Evolutionary conservation across 1,140 invertebrate genomes (phyloP).

Genomic region (Scaptomyza montana): DNA sequence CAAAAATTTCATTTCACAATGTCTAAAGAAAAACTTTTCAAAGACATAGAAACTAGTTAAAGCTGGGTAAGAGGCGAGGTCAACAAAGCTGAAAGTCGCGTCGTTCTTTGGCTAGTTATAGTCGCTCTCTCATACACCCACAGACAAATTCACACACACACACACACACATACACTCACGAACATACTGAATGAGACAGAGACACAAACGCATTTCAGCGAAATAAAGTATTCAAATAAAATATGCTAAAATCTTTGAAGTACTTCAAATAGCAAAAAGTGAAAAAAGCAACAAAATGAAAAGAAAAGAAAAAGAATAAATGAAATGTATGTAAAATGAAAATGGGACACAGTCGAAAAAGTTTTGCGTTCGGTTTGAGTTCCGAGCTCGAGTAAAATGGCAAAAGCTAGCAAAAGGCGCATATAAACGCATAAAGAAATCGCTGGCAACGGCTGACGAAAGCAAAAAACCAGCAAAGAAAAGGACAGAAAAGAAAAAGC

Average conservation of each 20-base stretch:
- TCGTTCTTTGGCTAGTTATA: conserved; percentile 53
- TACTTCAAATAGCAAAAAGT: conserved; percentile 77
- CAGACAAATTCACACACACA: conserved; percentile 4
- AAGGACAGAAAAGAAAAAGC: conserved; percentile 37
- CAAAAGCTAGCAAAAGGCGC: conserved; percentile 41
- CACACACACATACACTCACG: conserved; percentile 20
- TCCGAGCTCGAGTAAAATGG: conserved; percentile 36
- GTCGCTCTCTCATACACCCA: conserved; percentile 5
- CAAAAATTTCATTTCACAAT: conserved; percentile 81
- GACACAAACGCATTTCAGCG: conserved; percentile 63
- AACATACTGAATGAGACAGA: conserved; percentile 30
- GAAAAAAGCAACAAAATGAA: conserved; percentile 48
- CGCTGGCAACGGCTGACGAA: conserved; percentile 27
- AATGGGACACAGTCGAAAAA: conserved; percentile 59
- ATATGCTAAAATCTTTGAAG: conserved; percentile 82
- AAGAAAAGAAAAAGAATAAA: conserved; percentile 42
- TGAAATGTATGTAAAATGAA: conserved; percentile 38
- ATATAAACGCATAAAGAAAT: conserved; percentile 46
- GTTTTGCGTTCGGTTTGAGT: conserved; percentile 47
- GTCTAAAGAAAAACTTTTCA: conserved; percentile 76
- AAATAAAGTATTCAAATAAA: conserved; percentile 83
- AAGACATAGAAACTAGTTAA: conserved; percentile 81
- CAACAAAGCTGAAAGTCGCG: conserved; percentile 77
- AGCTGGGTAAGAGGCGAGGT: conserved; percentile 38
- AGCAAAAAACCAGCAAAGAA: conserved; percentile 41